Conservation (phyloP, 2,888 invertebrate genomes). For the Anthoptus insignis region DNA sequence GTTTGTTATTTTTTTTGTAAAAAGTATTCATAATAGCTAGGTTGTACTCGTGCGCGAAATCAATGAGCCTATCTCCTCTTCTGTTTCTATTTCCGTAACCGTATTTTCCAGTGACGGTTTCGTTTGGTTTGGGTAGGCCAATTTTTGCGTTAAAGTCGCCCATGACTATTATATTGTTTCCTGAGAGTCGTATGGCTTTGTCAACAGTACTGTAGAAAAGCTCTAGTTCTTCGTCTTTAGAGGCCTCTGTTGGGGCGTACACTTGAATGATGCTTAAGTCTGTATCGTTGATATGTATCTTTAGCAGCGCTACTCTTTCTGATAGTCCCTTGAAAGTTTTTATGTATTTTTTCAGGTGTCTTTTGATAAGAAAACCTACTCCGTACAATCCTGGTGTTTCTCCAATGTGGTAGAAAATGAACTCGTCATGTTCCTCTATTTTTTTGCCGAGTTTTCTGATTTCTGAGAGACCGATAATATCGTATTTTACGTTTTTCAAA, state of each 20-base stretch:
- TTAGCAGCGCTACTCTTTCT: too few relatives aligned
- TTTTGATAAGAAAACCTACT: too few relatives aligned
- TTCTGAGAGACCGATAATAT: constrained; percentile 29
- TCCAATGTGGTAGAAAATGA: too few relatives aligned
- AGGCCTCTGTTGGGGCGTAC: too few relatives aligned
- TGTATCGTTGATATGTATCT: too few relatives aligned
- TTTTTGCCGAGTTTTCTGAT: neutral
- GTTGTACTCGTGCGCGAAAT: constrained; percentile 45
- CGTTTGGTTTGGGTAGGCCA: constrained; percentile 25
- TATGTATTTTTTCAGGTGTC: too few relatives aligned
- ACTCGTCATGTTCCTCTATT: too few relatives aligned
- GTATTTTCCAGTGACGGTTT: constrained; percentile 18
- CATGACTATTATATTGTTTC: constrained; percentile 17
- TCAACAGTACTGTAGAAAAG: too few relatives aligned
- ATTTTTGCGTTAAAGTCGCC: constrained; percentile 39
- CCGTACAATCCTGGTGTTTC: too few relatives aligned
- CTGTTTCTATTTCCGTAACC: constrained; percentile 35
- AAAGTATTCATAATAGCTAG: constrained; percentile 44
- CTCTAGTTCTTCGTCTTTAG: too few relatives aligned
- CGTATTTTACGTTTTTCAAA: constrained; percentile 29
- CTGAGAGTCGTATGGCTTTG: constrained; percentile 30
- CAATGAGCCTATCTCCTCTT: constrained; percentile 37
- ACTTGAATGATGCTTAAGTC: too few relatives aligned
- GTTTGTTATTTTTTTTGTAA: constrained; percentile 34
- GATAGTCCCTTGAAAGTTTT: too few relatives aligned